A percentile compares a stretch with the other conserved stretches of the same genome.
Evolutionary conservation across 2,888 invertebrate genomes (phyloP).

Genomic region (Cheilosia pagana): DNA sequence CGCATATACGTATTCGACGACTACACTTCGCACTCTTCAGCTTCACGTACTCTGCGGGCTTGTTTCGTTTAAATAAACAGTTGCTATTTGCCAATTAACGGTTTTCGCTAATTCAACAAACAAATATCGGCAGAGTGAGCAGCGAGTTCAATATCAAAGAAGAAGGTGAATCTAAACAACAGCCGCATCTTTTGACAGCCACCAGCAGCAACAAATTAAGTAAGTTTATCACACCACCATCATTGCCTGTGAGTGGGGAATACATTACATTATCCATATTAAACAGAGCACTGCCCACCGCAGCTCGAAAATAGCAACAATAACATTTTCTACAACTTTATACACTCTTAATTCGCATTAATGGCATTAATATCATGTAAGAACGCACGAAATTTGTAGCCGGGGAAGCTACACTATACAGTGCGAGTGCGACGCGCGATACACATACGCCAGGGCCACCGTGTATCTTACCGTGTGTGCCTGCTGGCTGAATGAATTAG

Average conservation of each 20-base stretch:
- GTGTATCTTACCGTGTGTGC: constrained; percentile 9
- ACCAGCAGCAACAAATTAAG: constrained; percentile 47
- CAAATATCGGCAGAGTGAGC: constrained; percentile 23
- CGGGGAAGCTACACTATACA: neutral
- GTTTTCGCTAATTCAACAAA: constrained; percentile 50
- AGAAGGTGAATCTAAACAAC: constrained; percentile 50
- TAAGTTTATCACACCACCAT: constrained; percentile 54
- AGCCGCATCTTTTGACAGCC: constrained; percentile 20
- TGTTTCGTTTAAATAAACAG: constrained; percentile 61
- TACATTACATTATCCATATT: constrained; percentile 30
- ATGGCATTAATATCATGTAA: constrained; percentile 69
- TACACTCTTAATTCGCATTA: constrained; percentile 69
- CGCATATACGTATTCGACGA: constrained; percentile 1
- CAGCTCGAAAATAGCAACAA: constrained; percentile 48
- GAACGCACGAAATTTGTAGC: constrained; percentile 51
- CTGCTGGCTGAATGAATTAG: constrained; percentile 55
- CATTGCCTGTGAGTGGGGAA: constrained; percentile 18
- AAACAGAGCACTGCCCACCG: constrained; percentile 25
- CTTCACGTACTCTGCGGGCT: constrained; percentile 8
- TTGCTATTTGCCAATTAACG: constrained; percentile 58
- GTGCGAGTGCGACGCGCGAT: constrained; percentile 36
- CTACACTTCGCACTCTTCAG: neutral
- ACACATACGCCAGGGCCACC: constrained; percentile 54
- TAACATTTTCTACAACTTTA: constrained; percentile 48
- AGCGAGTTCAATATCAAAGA: constrained; percentile 27